Percentiles rank a stretch among this genome's conserved stretches.
These are phyloP conservation scores for Haliclystus octoradiatus DNA, from an alignment of 30 jellyfish, hydroid and myxozoan species.

Conservation along the genomic window DNA sequence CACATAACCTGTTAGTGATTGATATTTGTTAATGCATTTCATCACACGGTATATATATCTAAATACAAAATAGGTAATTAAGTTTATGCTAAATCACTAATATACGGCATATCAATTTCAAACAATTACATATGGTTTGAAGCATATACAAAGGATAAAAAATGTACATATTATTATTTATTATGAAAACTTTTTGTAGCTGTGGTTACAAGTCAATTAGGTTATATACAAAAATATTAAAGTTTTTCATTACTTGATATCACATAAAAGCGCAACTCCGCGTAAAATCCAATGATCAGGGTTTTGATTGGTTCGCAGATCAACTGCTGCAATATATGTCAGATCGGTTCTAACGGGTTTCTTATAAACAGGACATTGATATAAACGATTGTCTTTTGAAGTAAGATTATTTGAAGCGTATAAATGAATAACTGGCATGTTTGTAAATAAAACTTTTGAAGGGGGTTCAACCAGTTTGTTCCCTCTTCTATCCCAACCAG, in stretches of 20 bases:
- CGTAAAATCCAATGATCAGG: slow-evolving; percentile 75
- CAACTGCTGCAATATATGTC: slow-evolving; percentile 65
- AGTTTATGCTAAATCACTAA: too few relatives aligned
- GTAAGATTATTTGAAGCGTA: slow-evolving; percentile 35
- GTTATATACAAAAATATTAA: too few relatives aligned
- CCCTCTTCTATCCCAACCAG: slow-evolving; percentile 87
- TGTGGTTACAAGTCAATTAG: too few relatives aligned
- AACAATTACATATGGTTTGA: too few relatives aligned
- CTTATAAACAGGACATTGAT: slow-evolving; percentile 65
- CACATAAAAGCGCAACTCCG: slow-evolving; percentile 77
- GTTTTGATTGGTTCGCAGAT: slow-evolving; percentile 35
- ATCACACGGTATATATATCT: too few relatives aligned
- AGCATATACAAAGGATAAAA: too few relatives aligned
- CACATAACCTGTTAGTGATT: too few relatives aligned
- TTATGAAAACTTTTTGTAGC: too few relatives aligned
- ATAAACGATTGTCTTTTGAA: slow-evolving; percentile 28
- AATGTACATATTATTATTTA: too few relatives aligned
- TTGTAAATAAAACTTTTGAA: slow-evolving; percentile 63
- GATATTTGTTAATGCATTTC: too few relatives aligned
- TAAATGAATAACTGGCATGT: slow-evolving; percentile 71
- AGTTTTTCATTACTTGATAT: slow-evolving; percentile 54
- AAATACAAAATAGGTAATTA: too few relatives aligned
- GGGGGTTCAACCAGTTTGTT: slow-evolving; percentile 65
- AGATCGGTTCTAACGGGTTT: slow-evolving; percentile 69
- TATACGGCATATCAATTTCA: too few relatives aligned